Conservation (phyloP, 1,140 invertebrate species). For the Temnothorax longispinosus region DNA sequence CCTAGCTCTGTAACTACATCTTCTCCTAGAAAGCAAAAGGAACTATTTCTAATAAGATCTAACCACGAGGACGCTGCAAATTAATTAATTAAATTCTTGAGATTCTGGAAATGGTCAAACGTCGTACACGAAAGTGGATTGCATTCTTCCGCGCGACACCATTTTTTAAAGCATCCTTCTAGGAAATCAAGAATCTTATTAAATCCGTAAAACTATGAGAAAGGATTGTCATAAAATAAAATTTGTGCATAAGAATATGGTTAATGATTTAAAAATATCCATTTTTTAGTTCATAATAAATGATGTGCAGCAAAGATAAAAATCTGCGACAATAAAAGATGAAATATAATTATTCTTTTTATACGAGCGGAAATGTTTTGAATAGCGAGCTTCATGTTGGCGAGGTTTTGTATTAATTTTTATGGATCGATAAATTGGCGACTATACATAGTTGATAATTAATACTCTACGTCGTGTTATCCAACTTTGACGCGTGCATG, state of each 20-base stretch:
- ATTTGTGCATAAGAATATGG: neutral
- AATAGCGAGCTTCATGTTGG: neutral
- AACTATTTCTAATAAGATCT: slow-evolving; percentile 58
- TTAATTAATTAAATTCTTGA: slow-evolving; percentile 59
- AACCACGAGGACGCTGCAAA: slow-evolving; percentile 25
- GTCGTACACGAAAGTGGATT: slow-evolving; percentile 23
- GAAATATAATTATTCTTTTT: neutral
- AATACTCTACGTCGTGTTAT: slow-evolving; percentile 10
- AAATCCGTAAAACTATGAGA: neutral
- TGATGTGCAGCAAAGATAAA: neutral
- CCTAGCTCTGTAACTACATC: slow-evolving; percentile 26
- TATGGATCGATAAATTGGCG: neutral
- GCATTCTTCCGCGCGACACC: slow-evolving; percentile 27
- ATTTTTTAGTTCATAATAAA: neutral
- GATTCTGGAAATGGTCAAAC: slow-evolving; percentile 52
- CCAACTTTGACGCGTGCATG: neutral
- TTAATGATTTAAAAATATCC: neutral
- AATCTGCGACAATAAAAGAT: neutral
- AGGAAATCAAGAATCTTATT: slow-evolving; percentile 2
- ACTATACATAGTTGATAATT: slow-evolving; percentile 35
- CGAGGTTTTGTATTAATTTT: neutral
- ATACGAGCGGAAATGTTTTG: neutral
- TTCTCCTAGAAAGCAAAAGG: slow-evolving; percentile 32
- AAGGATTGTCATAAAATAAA: neutral
- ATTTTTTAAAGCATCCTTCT: slow-evolving; percentile 22